Evolutionary conservation across 37 sponge, comb jelly and placozoan genomes (phyloP).

Genomic region (Diacarnus erythraeanus): DNA sequence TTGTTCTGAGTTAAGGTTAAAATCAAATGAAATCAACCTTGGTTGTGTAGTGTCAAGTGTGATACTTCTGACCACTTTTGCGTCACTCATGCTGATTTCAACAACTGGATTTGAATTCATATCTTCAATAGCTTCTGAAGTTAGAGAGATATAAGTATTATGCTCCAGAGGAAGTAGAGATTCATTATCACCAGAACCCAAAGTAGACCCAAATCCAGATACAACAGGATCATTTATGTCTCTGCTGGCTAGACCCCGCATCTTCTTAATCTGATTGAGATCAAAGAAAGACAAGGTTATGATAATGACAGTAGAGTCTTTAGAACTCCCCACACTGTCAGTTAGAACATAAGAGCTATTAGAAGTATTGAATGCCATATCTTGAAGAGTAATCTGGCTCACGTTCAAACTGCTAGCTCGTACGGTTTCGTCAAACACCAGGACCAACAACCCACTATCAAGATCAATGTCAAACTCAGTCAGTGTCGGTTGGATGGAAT

Average conservation of each 20-base stretch:
- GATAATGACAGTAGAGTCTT: conserved; percentile 66
- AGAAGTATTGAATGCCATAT: conserved; percentile 9
- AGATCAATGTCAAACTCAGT: conserved; percentile 60
- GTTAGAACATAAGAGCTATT: conserved; percentile 55
- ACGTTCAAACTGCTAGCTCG: conserved; percentile 51
- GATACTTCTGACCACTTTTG: conserved; percentile 38
- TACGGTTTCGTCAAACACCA: conserved; percentile 83
- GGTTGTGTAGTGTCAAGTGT: conserved; percentile 76
- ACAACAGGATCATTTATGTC: not conserved
- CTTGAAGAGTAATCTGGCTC: conserved; percentile 65
- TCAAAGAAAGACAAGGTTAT: conserved; percentile 70
- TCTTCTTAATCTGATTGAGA: conserved; percentile 81
- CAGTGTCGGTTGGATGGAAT: conserved; percentile 74
- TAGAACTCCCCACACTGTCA: conserved; percentile 31
- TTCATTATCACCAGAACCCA: not conserved
- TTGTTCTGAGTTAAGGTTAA: conserved; percentile 77
- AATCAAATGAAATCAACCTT: conserved; percentile 65
- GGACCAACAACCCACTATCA: conserved; percentile 55
- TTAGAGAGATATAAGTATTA: conserved; percentile 66
- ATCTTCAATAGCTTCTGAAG: conserved; percentile 56
- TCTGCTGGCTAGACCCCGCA: conserved; percentile 62
- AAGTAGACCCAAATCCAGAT: conserved; percentile 7
- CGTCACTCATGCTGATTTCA: conserved; percentile 18
- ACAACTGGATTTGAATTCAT: conserved; percentile 69
- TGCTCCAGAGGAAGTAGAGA: not conserved